Percentiles rank a stretch among this genome's conserved stretches.
These are phyloP conservation scores for Taurulus bubalis DNA, from an alignment of 2,113 vertebrate species.

Conservation along the genomic window DNA sequence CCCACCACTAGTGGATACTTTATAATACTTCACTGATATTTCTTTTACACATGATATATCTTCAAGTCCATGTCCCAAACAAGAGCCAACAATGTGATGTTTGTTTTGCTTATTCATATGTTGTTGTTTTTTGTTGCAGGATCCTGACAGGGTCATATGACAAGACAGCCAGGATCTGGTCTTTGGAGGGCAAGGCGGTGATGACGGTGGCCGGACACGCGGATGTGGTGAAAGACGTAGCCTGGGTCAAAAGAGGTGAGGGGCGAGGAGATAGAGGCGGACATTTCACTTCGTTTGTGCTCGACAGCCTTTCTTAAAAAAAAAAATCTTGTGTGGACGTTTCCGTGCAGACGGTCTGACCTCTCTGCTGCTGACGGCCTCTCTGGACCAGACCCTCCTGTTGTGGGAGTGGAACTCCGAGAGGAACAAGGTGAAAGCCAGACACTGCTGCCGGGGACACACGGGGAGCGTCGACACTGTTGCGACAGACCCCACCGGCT, in stretches of 20 bases:
- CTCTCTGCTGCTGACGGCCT: constrained; percentile 92
- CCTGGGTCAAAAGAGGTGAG: constrained; percentile 96
- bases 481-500: constrained; percentile 87
- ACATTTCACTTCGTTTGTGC: background rate
- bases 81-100: background rate
- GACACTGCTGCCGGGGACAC: constrained; percentile 95
- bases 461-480: constrained; percentile 92
- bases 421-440: constrained; percentile 90
- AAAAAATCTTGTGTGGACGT: background rate
- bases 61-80: background rate
- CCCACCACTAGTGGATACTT: too few relatives aligned
- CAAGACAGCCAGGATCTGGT: constrained; percentile 95
- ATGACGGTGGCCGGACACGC: constrained; percentile 91
- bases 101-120: background rate
- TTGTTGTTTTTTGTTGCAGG: constrained; percentile 77
- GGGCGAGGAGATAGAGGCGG: accelerated
- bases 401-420: constrained; percentile 98
- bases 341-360: constrained; percentile 86
- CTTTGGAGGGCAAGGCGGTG: constrained; percentile 92
- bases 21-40: too few relatives aligned
- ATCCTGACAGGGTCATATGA: constrained; percentile 96
- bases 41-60: background rate
- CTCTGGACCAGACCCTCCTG: constrained; percentile 94
- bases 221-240: constrained; percentile 96
- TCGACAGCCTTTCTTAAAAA: background rate